Percentiles rank a stretch among this genome's conserved stretches.
Evolutionary conservation across 2,113 vertebrate genomes (phyloP).

Genomic region (Odocoileus hemionus): DNA sequence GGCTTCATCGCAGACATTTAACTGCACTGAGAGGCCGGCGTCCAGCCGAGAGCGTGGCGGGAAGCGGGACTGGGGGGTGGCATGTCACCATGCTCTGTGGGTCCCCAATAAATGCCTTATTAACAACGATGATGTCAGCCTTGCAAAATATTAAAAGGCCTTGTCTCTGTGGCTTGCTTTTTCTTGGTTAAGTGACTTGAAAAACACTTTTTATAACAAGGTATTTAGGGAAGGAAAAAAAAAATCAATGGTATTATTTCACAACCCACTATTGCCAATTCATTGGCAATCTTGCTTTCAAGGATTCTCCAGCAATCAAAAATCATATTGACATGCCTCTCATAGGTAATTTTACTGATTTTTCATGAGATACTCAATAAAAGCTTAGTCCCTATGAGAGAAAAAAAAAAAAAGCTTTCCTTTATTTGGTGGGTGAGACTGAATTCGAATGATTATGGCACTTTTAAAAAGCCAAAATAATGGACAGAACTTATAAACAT

Average conservation of each 20-base stretch:
- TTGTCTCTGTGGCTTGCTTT: slow-evolving; percentile 13
- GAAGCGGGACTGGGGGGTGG: background rate
- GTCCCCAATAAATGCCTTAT: slow-evolving; percentile 66
- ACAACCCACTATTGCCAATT: background rate
- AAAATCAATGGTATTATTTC: background rate
- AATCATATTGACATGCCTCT: background rate
- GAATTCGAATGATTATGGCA: background rate
- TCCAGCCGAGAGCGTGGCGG: slow-evolving; percentile 44
- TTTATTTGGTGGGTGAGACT: background rate
- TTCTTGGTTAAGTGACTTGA: slow-evolving; percentile 13
- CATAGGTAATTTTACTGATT: background rate
- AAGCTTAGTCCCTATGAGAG: background rate
- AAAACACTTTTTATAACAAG: background rate
- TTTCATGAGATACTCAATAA: background rate
- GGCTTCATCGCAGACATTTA: slow-evolving; percentile 53
- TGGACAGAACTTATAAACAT: background rate
- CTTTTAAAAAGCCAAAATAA: slow-evolving; percentile 15
- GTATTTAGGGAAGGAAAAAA: background rate
- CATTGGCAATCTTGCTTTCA: background rate
- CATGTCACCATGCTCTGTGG: slow-evolving; percentile 53
- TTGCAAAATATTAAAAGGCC: slow-evolving; percentile 56
- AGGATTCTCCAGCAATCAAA: background rate
- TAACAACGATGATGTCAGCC: slow-evolving; percentile 60
- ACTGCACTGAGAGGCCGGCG: slow-evolving; percentile 28
- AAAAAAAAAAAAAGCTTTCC: background rate